Evolutionary conservation across 1,140 invertebrate genomes (phyloP).

Genomic region (Sminthurinus signatus): DNA sequence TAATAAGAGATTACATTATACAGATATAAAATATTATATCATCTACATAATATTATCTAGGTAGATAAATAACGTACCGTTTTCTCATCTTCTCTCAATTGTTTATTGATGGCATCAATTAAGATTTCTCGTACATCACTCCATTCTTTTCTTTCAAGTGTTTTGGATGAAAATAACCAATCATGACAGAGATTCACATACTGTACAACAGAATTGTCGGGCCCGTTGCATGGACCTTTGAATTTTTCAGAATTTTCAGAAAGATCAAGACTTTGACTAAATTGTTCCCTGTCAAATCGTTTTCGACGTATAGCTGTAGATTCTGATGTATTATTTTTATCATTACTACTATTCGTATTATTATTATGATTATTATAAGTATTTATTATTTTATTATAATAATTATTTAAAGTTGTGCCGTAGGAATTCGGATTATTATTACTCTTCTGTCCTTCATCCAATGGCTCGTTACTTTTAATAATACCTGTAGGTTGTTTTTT

Average conservation of each 20-base stretch:
- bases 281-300: constrained; percentile 3
- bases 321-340: not conserved
- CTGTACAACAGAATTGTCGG: constrained; percentile 18
- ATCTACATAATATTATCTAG: no score
- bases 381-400: no score
- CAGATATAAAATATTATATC: no score
- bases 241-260: constrained; percentile 1
- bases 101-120: constrained; percentile 28
- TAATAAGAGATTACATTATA: no score
- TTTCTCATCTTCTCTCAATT: constrained; percentile 23
- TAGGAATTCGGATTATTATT: no score
- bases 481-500: no score
- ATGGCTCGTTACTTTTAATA: no score
- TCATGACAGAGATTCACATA: constrained; percentile 24
- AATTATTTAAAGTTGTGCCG: no score
- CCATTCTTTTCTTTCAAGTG: constrained; percentile 9
- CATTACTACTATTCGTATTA: not conserved
- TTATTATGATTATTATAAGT: no score
- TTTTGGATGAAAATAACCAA: constrained; percentile 22
- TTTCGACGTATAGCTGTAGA: constrained; percentile 2
- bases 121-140: constrained; percentile 30
- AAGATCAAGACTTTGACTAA: constrained; percentile 6
- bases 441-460: no score
- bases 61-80: constrained; percentile 14
- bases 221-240: constrained; percentile 20